Base-by-base conservation (phyloP, 2,797 vertebrate genomes). In the Etheostoma perlongum region DNA sequence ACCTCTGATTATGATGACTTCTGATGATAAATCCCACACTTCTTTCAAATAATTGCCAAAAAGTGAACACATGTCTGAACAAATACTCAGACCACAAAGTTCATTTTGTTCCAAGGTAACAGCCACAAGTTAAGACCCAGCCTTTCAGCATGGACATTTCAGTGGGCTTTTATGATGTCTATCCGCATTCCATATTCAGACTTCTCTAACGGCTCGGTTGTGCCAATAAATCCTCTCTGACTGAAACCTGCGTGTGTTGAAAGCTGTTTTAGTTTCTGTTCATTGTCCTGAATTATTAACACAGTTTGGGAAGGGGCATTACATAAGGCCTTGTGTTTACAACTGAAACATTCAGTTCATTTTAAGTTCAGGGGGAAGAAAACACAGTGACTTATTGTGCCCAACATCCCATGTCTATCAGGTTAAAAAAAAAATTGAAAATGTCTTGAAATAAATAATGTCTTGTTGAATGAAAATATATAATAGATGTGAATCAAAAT, bases 231-330 rank as follows among this genome's bases (percentile, higher is more conserved):
- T 85, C 79, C 68, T 81, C 84, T 85, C 83, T 86, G 83, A 85
- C 91, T 88, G 79, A 91, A 93, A 85, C 82, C 69, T 63, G 79
- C 76, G 72, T 73, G 83, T 61, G 71, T 70, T 89, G 65, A 83
- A 87, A 85, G 85, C 82, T 90, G 85, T 86, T 89, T 40, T 84
- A 78, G 79, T 86, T 87, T 85, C 76, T 89, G 72, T 88, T 91
- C 83, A 74, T 89, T 88, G 83, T 85, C 82, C 82, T 92, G 79
- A 94, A 94, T 95, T 93, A 94, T 92, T 91, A 87, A 94, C 77
- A 81, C 16, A 16, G 88, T 84, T 76, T 88, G 84, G 70, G 88
- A 91, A 84, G 78, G 59, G 44, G 70, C 70, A 82, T 95, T 95
- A 90, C 88, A 90, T 92, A 93, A 94, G 81, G 55, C 79, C 66